A percentile compares a stretch with the other conserved stretches of the same genome.
These are phyloP conservation scores for Monodelphis domestica DNA, from an alignment of 2,797 vertebrate genomes.

Conservation along the genomic window DNA sequence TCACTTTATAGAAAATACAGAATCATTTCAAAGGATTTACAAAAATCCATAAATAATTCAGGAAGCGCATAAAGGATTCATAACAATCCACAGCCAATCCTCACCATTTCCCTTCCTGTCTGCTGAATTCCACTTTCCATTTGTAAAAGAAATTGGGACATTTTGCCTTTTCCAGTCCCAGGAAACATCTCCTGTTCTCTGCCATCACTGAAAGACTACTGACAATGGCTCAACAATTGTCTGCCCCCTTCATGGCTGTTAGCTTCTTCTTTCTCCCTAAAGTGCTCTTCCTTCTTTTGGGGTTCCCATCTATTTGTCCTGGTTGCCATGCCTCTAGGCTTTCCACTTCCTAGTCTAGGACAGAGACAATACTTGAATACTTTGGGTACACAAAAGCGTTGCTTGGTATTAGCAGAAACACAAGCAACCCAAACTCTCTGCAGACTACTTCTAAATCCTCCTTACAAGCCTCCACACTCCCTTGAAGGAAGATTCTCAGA, in stretches of 20 bases:
- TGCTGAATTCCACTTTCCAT: background rate
- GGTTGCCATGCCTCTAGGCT: background rate
- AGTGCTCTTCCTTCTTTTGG: background rate
- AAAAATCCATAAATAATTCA: background rate
- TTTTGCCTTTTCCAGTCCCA: background rate
- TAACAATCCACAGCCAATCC: background rate
- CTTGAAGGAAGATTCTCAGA: background rate
- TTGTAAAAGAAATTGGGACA: background rate
- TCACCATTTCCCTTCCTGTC: background rate
- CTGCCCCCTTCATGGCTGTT: background rate
- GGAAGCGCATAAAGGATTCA: background rate
- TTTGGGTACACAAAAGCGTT: background rate
- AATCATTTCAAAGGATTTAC: background rate
- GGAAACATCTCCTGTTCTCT: background rate
- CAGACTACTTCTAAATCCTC: background rate
- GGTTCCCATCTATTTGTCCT: background rate
- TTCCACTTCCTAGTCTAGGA: background rate
- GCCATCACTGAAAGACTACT: background rate
- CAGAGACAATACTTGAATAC: background rate
- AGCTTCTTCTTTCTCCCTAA: background rate
- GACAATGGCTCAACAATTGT: no score
- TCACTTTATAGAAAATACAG: background rate
- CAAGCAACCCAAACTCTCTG: background rate
- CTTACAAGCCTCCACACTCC: background rate
- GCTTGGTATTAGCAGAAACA: background rate